phyloP scores from a whole-genome alignment of 64 coral and sea anemone genomes.

The Platygyra sinensis region DNA sequence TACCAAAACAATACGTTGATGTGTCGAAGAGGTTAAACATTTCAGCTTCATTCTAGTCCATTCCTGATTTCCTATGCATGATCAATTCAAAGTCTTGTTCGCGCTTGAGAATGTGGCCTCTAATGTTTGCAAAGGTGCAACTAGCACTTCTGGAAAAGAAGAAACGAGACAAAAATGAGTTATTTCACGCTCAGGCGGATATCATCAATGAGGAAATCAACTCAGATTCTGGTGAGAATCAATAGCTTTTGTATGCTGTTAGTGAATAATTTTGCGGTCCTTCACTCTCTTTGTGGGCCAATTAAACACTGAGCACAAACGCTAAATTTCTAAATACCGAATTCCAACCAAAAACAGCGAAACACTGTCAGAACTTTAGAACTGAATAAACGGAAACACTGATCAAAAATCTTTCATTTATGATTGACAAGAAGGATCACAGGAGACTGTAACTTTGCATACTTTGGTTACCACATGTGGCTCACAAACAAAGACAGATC shows the following conservation, averaged over 20 bases:
- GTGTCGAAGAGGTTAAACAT: not conserved
- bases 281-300: not conserved
- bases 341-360: not conserved
- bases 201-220: not conserved
- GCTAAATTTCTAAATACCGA: not conserved
- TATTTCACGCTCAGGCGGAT: not conserved
- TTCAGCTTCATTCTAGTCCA: not conserved
- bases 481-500: not conserved
- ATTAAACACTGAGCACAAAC: not conserved
- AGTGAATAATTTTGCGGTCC: not conserved
- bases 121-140: constrained; percentile 15
- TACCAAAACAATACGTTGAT: constrained; percentile 11
- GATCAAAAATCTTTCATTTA: not conserved
- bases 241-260: not conserved
- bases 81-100: not conserved
- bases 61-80: not conserved
- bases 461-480: constrained; percentile 26
- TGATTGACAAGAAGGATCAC: not conserved
- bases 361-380: not conserved
- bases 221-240: not conserved
- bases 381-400: not conserved
- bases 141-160: not conserved
- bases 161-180: not conserved
- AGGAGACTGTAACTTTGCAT: not conserved
- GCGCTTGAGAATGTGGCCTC: not conserved